phyloP scores from a whole-genome alignment of 2,797 vertebrate species.

The Silurus lanzhouensis region DNA sequence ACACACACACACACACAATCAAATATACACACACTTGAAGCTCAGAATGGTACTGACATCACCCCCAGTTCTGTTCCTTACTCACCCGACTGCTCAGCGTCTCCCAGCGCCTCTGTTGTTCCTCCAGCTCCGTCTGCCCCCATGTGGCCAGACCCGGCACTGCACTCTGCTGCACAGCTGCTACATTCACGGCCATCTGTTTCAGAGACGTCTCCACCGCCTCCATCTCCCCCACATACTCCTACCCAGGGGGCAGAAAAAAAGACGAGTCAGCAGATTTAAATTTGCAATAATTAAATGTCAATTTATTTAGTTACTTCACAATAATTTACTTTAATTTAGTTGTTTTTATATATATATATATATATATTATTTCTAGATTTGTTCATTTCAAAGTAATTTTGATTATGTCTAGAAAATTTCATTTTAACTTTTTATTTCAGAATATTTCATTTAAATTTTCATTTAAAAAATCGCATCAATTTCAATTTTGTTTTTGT shows the following conservation, averaged over 20 bases:
- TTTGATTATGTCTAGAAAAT: too few relatives aligned
- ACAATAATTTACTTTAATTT: too few relatives aligned
- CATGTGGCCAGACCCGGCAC: conserved; percentile 76
- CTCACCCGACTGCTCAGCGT: conserved; percentile 86
- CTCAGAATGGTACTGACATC: neutral
- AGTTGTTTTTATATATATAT: too few relatives aligned
- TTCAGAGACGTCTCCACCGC: conserved; percentile 82
- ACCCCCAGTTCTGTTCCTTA: neutral
- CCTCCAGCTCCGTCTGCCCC: conserved; percentile 76
- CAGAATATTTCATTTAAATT: too few relatives aligned
- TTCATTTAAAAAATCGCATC: too few relatives aligned
- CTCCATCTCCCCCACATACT: conserved; percentile 87
- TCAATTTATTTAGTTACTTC: too few relatives aligned
- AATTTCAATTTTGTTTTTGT: too few relatives aligned
- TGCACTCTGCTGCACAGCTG: conserved; percentile 74
- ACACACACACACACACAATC: neutral
- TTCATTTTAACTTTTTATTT: too few relatives aligned
- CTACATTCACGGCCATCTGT: conserved; percentile 85
- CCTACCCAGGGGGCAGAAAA: conserved; percentile 63
- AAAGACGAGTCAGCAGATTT: too few relatives aligned
- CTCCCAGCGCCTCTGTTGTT: conserved; percentile 81
- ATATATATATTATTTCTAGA: too few relatives aligned
- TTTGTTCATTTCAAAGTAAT: too few relatives aligned
- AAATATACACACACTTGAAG: neutral
- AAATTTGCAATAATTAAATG: too few relatives aligned